These are phyloP conservation scores for Sylvilagus bachmani DNA, from an alignment of 2,113 vertebrate species.

Conservation along the genomic window DNA sequence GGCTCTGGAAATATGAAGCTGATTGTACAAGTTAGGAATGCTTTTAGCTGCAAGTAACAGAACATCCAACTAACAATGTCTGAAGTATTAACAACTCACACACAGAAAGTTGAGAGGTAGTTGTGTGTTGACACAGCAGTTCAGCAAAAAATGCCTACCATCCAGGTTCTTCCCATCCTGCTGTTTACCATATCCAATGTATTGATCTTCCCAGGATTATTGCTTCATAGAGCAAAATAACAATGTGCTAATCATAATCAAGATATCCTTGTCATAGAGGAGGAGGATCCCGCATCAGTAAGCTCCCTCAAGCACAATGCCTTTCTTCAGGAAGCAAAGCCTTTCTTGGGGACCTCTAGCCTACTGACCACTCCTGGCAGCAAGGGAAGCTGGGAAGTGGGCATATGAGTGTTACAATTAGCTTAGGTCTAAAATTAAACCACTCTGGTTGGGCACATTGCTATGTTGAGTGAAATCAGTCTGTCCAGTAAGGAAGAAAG, in stretches of 20 bases:
- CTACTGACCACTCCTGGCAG: not conserved
- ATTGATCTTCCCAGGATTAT: not conserved
- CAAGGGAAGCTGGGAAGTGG: slow-evolving; percentile 1
- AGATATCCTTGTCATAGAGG: not conserved
- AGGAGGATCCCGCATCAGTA: not conserved
- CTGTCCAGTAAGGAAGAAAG: not conserved
- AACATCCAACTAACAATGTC: not conserved
- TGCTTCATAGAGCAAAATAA: not conserved
- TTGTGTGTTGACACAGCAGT: too few relatives aligned
- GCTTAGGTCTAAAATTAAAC: not conserved
- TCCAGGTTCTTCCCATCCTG: not conserved
- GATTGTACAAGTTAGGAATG: not conserved
- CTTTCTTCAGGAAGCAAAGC: slow-evolving; percentile 28
- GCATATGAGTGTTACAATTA: not conserved
- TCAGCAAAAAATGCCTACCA: not conserved
- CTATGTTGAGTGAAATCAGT: not conserved
- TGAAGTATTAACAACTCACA: not conserved
- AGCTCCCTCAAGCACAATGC: not conserved
- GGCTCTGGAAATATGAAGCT: slow-evolving; percentile 9
- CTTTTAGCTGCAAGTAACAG: slow-evolving; percentile 30
- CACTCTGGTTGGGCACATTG: not conserved
- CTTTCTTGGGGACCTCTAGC: not conserved
- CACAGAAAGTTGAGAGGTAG: not conserved
- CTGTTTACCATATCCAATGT: not conserved
- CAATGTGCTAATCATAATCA: not conserved